Conservation (phyloP, 2,888 invertebrate species). For the Antitype chi region DNA sequence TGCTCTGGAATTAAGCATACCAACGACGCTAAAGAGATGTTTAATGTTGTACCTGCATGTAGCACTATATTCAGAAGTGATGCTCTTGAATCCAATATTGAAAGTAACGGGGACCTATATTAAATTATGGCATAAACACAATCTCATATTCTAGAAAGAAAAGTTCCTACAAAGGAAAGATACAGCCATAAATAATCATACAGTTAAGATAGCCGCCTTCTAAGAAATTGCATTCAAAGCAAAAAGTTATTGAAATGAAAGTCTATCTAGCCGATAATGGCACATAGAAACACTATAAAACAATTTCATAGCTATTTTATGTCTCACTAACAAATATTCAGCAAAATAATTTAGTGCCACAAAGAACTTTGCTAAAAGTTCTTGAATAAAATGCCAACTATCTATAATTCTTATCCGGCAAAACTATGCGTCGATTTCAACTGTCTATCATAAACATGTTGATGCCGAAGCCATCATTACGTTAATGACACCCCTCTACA, state of each 20-base stretch:
- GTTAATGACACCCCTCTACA: constrained; percentile 69
- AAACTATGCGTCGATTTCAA: constrained; percentile 60
- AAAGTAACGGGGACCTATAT: background rate
- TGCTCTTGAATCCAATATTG: background rate
- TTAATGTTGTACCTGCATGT: background rate
- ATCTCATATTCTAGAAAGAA: background rate
- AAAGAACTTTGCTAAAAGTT: constrained; percentile 11
- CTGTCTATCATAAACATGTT: constrained; percentile 70
- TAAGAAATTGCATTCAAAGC: constrained; percentile 5
- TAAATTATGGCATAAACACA: background rate
- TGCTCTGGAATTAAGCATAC: too few species aligned
- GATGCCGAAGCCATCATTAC: constrained; percentile 69
- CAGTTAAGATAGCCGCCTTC: background rate
- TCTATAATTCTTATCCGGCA: constrained; percentile 31
- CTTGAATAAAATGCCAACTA: constrained; percentile 21
- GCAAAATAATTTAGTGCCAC: background rate
- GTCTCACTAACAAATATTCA: background rate
- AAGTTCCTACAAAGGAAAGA: background rate
- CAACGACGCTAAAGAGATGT: too few species aligned
- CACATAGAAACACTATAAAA: constrained; percentile 18
- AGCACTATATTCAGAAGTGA: background rate
- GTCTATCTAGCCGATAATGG: background rate
- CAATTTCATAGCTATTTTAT: constrained; percentile 8
- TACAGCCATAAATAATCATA: constrained; percentile 15
- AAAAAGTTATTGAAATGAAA: constrained; percentile 4